Evolutionary conservation across 2,888 invertebrate species (phyloP).

Genomic region (Spisula solida): DNA sequence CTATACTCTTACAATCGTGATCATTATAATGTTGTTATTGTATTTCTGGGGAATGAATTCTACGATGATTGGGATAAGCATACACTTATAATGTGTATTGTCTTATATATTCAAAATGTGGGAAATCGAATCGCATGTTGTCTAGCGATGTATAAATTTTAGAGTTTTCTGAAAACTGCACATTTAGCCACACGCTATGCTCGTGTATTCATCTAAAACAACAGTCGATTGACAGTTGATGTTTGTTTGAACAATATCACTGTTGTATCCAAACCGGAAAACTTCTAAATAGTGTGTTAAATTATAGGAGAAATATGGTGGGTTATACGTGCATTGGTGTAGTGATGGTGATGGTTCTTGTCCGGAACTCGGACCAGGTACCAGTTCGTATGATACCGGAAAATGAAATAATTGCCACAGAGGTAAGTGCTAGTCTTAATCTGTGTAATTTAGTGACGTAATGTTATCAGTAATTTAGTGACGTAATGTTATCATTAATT

Average conservation of each 20-base stretch:
- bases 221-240: not conserved
- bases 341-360: not conserved
- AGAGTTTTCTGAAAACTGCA: no score
- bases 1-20: no score
- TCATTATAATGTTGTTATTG: no score
- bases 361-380: not conserved
- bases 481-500: no score
- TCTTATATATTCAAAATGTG: no score
- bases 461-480: not conserved
- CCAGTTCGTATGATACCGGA: not conserved
- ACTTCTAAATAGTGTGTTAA: not conserved
- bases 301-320: not conserved
- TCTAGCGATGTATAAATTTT: no score
- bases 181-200: no score
- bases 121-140: no score
- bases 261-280: not conserved
- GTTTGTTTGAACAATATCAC: not conserved
- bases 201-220: no score
- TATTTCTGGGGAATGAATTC: no score
- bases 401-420: not conserved
- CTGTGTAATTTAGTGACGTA: not conserved
- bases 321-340: not conserved
- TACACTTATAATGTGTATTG: no score
- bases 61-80: no score
- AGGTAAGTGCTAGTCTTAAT: not conserved